Conservation (phyloP, 2,888 invertebrate species). For the Belgica antarctica region DNA sequence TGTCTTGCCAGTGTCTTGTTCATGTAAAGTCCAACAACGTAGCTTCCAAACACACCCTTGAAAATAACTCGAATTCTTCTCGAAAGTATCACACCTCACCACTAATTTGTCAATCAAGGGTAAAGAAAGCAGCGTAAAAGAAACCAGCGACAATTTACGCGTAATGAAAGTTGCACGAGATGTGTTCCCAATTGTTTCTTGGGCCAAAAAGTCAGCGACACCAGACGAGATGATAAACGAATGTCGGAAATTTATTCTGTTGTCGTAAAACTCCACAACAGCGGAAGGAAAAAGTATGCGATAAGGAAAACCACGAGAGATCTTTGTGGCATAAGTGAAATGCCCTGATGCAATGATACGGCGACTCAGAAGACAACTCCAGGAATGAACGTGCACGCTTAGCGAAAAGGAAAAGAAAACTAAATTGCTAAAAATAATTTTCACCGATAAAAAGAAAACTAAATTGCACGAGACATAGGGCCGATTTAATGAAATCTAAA, state of each 20-base stretch:
- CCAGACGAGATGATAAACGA: background rate
- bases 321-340: constrained; percentile 10
- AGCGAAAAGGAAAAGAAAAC: background rate
- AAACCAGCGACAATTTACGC: constrained; percentile 1
- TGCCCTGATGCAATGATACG: constrained; percentile 30
- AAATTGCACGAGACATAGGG: too few species aligned
- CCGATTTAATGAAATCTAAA: constrained; percentile 38
- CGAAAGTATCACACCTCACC: background rate
- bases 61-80: background rate
- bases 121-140: too few species aligned
- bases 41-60: background rate
- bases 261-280: too few species aligned
- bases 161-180: background rate
- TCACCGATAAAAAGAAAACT: too few species aligned
- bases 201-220: background rate
- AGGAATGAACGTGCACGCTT: background rate
- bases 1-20: too few species aligned
- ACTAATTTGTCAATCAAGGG: constrained; percentile 38
- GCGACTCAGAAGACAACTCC: background rate
- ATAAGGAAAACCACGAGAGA: constrained; percentile 2
- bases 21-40: too few species aligned
- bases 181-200: background rate
- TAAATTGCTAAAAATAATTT: too few species aligned
- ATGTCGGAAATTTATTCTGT: background rate
- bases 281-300: too few species aligned